Evolutionary conservation across 2,113 vertebrate genomes (phyloP).

Genomic region (Cyrtonyx montezumae): DNA sequence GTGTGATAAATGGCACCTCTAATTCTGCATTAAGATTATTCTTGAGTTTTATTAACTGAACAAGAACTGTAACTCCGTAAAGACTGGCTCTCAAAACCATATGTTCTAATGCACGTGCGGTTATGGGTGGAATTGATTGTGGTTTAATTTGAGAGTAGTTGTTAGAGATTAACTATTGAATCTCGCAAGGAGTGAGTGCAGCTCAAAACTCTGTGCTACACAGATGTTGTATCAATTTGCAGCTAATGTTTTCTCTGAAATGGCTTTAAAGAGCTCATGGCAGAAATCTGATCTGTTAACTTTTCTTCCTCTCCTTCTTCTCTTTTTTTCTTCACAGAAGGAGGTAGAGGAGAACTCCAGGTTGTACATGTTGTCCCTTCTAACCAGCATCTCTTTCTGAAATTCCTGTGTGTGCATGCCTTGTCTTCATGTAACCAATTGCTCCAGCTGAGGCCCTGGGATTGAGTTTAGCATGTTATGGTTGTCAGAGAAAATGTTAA

Average conservation of each 20-base stretch:
- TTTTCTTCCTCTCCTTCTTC: slow-evolving; percentile 65
- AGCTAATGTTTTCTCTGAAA: slow-evolving; percentile 10
- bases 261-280: neutral
- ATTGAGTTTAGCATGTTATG: slow-evolving; percentile 45
- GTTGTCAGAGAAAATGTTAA: slow-evolving; percentile 46
- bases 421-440: neutral
- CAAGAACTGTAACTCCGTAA: neutral
- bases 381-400: slow-evolving; percentile 40
- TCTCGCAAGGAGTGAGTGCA: neutral
- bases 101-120: neutral
- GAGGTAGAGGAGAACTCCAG: slow-evolving; percentile 88
- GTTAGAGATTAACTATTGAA: neutral
- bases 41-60: neutral
- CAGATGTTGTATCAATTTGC: neutral
- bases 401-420: slow-evolving; percentile 50
- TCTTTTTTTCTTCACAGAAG: slow-evolving; percentile 84
- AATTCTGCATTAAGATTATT: neutral
- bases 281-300: slow-evolving; percentile 64
- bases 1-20: neutral
- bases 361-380: slow-evolving; percentile 80
- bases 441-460: neutral
- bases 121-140: neutral
- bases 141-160: neutral
- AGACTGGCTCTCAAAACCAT: neutral
- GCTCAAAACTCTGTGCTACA: neutral